Evolutionary conservation across 1,140 invertebrate species (phyloP).

Genomic region (Megalonaias nervosa): DNA sequence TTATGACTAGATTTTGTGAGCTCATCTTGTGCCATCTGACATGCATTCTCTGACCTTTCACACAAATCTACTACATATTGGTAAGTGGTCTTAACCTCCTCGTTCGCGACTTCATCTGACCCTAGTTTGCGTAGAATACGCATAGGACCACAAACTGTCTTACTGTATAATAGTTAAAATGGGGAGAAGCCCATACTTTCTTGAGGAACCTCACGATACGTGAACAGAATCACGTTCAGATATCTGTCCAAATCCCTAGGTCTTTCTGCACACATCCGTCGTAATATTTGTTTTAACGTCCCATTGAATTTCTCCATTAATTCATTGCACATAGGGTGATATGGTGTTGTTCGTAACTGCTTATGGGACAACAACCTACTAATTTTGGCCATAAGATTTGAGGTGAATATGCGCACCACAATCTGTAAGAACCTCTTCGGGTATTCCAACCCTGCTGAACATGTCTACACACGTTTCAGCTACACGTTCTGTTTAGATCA

Average conservation of each 20-base stretch:
- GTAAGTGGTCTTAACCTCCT: no score
- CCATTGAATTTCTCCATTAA: slow-evolving; percentile 29
- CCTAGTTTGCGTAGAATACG: no score
- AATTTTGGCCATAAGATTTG: slow-evolving; percentile 15
- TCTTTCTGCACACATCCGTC: slow-evolving; percentile 47
- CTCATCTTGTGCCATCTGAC: no score
- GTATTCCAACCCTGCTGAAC: slow-evolving; percentile 19
- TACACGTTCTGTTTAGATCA: slow-evolving; percentile 19
- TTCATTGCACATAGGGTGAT: slow-evolving; percentile 38
- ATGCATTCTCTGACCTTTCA: no score
- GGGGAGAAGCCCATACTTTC: slow-evolving; percentile 46
- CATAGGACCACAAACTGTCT: no score
- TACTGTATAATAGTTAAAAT: slow-evolving; percentile 28
- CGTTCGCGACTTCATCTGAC: no score
- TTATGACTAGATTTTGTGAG: no score
- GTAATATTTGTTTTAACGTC: slow-evolving; percentile 41
- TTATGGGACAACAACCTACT: slow-evolving; percentile 22
- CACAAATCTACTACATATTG: no score
- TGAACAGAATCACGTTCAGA: slow-evolving; percentile 51
- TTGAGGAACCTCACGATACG: slow-evolving; percentile 46
- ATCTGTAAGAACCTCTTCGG: slow-evolving; percentile 42
- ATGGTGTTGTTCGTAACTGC: slow-evolving; percentile 22
- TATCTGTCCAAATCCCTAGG: slow-evolving; percentile 60
- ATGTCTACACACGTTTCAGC: slow-evolving; percentile 23
- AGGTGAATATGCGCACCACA: slow-evolving; percentile 5